Percentiles rank a stretch among this genome's conserved stretches.
Evolutionary conservation across 2,888 invertebrate species (phyloP).

Genomic region (Busseola fusca): DNA sequence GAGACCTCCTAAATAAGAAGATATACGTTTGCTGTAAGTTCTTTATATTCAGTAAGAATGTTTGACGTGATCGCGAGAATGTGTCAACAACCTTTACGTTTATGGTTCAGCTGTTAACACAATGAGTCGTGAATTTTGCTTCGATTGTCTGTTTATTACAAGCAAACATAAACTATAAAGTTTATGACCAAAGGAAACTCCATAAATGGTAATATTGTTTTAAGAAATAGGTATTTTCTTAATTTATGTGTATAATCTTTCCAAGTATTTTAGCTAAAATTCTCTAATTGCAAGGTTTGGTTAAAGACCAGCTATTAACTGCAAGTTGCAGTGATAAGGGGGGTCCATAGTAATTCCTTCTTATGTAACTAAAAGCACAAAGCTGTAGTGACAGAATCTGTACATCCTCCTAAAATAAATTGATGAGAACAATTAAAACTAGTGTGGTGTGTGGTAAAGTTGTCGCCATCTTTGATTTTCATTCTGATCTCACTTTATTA

Average conservation of each 20-base stretch:
- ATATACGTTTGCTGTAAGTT: background rate
- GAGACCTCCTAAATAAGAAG: too few species aligned
- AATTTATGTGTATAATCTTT: background rate
- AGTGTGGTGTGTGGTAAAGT: too few species aligned
- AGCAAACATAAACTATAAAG: constrained; percentile 2
- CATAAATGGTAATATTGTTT: background rate
- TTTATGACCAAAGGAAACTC: constrained; percentile 4
- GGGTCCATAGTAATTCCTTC: background rate
- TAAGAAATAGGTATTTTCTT: background rate
- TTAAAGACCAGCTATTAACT: background rate
- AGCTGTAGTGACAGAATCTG: background rate
- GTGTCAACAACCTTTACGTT: constrained; percentile 2
- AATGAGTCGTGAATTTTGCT: constrained; percentile 12
- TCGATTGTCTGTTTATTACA: constrained; percentile 6
- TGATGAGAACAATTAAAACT: too few species aligned
- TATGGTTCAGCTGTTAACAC: constrained; percentile 12
- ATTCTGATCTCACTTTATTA: too few species aligned
- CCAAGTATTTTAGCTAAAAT: background rate
- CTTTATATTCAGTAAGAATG: background rate
- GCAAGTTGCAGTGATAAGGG: background rate
- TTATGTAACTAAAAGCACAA: background rate
- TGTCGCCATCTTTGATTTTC: too few species aligned
- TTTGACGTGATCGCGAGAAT: background rate
- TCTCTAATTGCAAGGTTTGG: background rate
- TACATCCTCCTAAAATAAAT: background rate